Evolutionary conservation across 2,888 invertebrate genomes (phyloP).

Genomic region (Pemphredon lugubris): DNA sequence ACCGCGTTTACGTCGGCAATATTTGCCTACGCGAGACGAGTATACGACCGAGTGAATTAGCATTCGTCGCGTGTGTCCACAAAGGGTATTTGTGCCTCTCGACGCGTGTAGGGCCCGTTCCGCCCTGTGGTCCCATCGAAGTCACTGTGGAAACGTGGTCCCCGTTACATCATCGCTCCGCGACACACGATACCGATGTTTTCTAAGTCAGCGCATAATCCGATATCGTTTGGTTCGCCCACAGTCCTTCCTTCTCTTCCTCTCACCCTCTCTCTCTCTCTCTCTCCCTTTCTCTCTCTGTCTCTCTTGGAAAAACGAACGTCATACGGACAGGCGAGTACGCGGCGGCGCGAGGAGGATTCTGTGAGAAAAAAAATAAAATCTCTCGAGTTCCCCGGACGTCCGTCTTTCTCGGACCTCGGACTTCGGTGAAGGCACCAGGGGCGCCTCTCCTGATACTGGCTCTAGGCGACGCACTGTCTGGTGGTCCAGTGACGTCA

Average conservation of each 20-base stretch:
- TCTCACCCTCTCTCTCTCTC: no score
- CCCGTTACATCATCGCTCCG: conserved; percentile 68
- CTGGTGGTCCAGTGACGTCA: conserved; percentile 71
- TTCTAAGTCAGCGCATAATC: conserved; percentile 75
- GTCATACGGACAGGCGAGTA: background rate
- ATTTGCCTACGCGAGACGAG: conserved; percentile 39
- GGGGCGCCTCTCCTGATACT: conserved; percentile 65
- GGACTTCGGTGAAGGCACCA: conserved; percentile 1
- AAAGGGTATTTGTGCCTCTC: conserved; percentile 55
- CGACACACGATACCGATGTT: conserved; percentile 73
- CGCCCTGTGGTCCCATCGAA: conserved; percentile 44
- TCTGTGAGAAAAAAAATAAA: background rate
- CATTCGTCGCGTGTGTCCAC: conserved; percentile 48
- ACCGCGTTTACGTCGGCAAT: conserved; percentile 13
- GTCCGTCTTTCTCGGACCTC: conserved; percentile 3
- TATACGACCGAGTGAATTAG: conserved; percentile 43
- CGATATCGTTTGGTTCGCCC: conserved; percentile 63
- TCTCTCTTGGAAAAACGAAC: conserved; percentile 26
- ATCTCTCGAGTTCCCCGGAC: no score
- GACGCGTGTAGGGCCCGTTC: conserved; percentile 48
- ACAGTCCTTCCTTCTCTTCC: no score
- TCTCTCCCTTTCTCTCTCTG: no score
- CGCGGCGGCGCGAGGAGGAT: background rate
- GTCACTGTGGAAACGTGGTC: conserved; percentile 39
- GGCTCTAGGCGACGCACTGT: conserved; percentile 71